phyloP scores from a whole-genome alignment of 2,797 vertebrate species.

The Myotis vivesi region DNA sequence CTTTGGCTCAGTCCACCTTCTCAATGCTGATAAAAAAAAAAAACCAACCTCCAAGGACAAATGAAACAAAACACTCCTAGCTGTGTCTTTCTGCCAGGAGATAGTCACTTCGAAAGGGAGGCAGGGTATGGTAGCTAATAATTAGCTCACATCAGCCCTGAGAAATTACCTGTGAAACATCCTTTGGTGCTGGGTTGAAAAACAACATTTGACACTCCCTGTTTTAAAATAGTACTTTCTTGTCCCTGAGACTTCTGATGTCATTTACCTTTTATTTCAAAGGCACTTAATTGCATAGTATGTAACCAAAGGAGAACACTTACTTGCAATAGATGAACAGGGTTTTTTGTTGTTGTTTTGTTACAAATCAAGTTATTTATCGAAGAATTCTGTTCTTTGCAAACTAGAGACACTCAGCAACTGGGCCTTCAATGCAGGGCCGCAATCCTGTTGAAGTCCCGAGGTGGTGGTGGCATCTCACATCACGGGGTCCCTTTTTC shows the following conservation, averaged over 20 bases:
- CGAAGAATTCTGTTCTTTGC: conserved; percentile 75
- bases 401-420: conserved; percentile 76
- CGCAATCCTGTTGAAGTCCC: conserved; percentile 79
- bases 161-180: conserved; percentile 77
- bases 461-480: conserved; percentile 75
- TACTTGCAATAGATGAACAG: conserved; percentile 80
- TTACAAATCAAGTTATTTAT: conserved; percentile 79
- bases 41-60: conserved; percentile 69
- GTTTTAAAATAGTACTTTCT: conserved; percentile 80
- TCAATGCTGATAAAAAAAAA: conserved; percentile 63
- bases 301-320: conserved; percentile 81
- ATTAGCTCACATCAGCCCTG: conserved; percentile 72
- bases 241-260: conserved; percentile 56
- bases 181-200: conserved; percentile 70
- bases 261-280: conserved; percentile 80
- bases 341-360: conserved; percentile 57
- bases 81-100: conserved; percentile 74
- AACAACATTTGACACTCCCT: conserved; percentile 74
- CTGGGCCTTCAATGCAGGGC: conserved; percentile 70
- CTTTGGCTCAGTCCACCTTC: conserved; percentile 70
- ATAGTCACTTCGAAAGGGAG: conserved; percentile 72
- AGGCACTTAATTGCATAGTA: conserved; percentile 78
- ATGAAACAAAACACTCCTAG: conserved; percentile 71
- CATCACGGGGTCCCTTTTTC: conserved; percentile 77
- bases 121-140: conserved; percentile 69